Evolutionary conservation across 2,113 vertebrate species (phyloP).

Genomic region (Nesogale talazaci): DNA sequence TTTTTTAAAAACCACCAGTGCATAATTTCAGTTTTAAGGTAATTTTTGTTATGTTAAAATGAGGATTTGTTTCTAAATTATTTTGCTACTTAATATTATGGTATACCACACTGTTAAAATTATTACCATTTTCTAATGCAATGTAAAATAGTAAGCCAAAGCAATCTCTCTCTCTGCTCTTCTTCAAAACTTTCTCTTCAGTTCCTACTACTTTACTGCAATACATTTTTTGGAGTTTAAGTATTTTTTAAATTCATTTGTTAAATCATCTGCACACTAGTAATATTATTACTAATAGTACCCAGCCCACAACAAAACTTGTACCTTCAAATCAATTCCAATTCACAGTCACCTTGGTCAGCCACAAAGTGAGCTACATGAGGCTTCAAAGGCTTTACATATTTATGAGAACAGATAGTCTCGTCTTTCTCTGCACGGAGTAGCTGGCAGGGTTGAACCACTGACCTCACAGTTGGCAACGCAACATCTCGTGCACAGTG

Average conservation of each 20-base stretch:
- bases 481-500: no score
- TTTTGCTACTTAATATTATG: neutral
- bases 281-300: neutral
- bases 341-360: no score
- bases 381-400: no score
- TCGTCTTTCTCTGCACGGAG: no score
- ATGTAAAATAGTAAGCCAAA: neutral
- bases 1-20: neutral
- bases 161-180: neutral
- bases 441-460: no score
- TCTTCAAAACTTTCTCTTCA: neutral
- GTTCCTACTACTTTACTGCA: neutral
- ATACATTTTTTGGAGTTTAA: neutral
- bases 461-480: no score
- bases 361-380: no score
- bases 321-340: no score
- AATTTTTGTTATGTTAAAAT: neutral
- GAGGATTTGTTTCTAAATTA: constrained; percentile 24
- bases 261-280: neutral
- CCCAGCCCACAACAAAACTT: neutral
- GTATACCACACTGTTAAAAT: neutral
- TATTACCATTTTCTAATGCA: neutral
- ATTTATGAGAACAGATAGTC: no score
- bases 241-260: neutral
- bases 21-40: constrained; percentile 1